Conservation (phyloP, 1,140 invertebrate species). For the Drosophila melanogaster region Release_6_plus_ISO1_MT NT_033777.3:4449501-4450000, state of each 20-base stretch:
- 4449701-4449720: constrained; percentile 58
- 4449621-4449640: constrained; percentile 61
- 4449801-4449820: constrained; percentile 7
- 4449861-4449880: constrained; percentile 45
- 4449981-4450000: constrained; percentile 27
- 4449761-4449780: constrained; percentile 20
- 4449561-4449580: constrained; percentile 1
- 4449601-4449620: constrained; percentile 19
- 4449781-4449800: constrained; percentile 19
- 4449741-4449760: constrained; percentile 73
- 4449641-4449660: constrained; percentile 8
- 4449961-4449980: constrained; percentile 9
- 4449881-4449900: background rate
- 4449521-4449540: constrained; percentile 63
- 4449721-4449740: constrained; percentile 75
- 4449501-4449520: constrained; percentile 63
- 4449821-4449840: background rate
- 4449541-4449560: constrained; percentile 60
- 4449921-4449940: constrained; percentile 1
- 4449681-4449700: background rate
- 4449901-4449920: constrained; percentile 63
- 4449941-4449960: constrained; percentile 34
- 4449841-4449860: constrained; percentile 21
- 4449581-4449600: background rate
- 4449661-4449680: constrained; percentile 11